Conservation (phyloP, 2,888 invertebrate genomes). For the Sicus ferrugineus region DNA sequence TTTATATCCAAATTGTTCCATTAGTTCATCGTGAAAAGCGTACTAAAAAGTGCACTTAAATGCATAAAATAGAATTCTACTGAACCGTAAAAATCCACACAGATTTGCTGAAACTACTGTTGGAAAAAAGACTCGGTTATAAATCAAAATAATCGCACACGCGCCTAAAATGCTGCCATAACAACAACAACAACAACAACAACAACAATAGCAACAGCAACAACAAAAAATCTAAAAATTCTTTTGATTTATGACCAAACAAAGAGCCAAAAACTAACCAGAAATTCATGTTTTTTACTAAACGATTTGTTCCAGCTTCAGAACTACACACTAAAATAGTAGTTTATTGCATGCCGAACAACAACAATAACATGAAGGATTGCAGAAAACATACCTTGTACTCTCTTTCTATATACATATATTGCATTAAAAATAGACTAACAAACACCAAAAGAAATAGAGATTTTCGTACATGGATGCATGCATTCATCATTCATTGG, state of each 20-base stretch:
- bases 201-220: background rate
- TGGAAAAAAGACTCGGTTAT: background rate
- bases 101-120: background rate
- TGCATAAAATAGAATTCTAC: background rate
- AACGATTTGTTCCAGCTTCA: constrained; percentile 28
- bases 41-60: no score
- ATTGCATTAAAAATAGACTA: no score
- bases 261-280: constrained; percentile 31
- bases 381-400: constrained; percentile 26
- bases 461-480: background rate
- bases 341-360: constrained; percentile 17
- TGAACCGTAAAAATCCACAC: background rate
- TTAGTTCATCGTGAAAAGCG: no score
- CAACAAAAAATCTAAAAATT: background rate
- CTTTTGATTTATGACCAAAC: constrained; percentile 28
- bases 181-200: background rate
- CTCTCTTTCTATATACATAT: background rate
- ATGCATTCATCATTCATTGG: constrained; percentile 25
- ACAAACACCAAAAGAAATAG: background rate
- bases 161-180: constrained; percentile 21
- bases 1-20: no score
- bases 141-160: constrained; percentile 23
- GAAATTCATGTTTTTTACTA: constrained; percentile 29
- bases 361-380: constrained; percentile 11
- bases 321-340: constrained; percentile 14